Percentiles rank a stretch among this genome's conserved stretches.
These are phyloP conservation scores for Cyrtorhinus lividipennis DNA, from an alignment of 1,140 invertebrate genomes.

Conservation along the genomic window DNA sequence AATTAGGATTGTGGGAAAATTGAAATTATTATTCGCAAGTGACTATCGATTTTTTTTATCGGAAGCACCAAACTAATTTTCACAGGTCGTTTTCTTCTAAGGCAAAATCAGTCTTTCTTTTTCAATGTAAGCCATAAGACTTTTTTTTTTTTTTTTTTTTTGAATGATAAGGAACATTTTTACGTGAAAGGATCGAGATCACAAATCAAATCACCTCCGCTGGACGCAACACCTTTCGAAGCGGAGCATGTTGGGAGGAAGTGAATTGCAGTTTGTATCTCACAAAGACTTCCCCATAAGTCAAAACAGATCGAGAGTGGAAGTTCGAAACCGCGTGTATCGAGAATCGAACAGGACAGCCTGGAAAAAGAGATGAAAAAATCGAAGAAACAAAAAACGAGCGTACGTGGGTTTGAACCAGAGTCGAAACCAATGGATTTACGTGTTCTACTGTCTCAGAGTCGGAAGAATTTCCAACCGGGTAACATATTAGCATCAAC, in stretches of 20 bases:
- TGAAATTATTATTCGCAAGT: too few relatives aligned
- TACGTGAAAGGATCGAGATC: too few relatives aligned
- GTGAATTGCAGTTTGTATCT: not conserved
- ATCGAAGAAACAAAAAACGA: not conserved
- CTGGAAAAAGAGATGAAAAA: not conserved
- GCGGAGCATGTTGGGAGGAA: not conserved
- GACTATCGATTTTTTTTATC: too few relatives aligned
- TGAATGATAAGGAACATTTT: too few relatives aligned
- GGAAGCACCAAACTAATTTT: too few relatives aligned
- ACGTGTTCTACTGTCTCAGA: not conserved
- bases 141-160: too few relatives aligned
- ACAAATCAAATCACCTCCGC: too few relatives aligned
- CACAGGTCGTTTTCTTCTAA: too few relatives aligned
- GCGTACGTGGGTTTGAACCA: not conserved
- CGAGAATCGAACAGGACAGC: not conserved
- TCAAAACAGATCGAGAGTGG: not conserved
- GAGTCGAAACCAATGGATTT: not conserved
- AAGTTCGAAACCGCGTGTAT: slow-evolving; percentile 1
- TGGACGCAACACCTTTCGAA: too few relatives aligned
- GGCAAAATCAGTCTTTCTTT: too few relatives aligned
- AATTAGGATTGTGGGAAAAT: too few relatives aligned
- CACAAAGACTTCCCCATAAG: not conserved
- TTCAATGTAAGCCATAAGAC: too few relatives aligned
- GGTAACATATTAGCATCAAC: slow-evolving; percentile 6
- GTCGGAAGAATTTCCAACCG: slow-evolving; percentile 2